Conservation (phyloP, 2,888 invertebrate species). For the Lithodes maja region DNA sequence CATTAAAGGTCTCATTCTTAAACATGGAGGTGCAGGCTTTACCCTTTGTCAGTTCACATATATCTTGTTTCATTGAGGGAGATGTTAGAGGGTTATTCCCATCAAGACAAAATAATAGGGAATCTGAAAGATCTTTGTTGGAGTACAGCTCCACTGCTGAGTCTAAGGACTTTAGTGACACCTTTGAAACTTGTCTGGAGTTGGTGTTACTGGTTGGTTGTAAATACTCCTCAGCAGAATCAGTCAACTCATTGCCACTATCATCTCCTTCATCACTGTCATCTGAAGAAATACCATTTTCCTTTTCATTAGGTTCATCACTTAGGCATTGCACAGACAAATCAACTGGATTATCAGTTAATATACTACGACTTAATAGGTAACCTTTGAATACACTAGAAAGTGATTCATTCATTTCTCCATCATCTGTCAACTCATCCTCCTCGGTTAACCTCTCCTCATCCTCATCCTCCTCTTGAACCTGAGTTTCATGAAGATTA, state of each 20-base stretch:
- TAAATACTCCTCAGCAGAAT: conserved; percentile 33
- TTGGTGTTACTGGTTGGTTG: conserved; percentile 28
- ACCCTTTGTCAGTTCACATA: background rate
- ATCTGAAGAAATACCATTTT: conserved; percentile 9
- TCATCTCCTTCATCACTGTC: conserved; percentile 31
- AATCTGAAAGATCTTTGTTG: conserved; percentile 44
- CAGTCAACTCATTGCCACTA: background rate
- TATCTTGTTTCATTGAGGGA: background rate
- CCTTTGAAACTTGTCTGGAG: conserved; percentile 16
- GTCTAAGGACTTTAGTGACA: conserved; percentile 33
- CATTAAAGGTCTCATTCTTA: background rate
- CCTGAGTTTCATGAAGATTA: conserved; percentile 2
- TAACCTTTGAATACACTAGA: conserved; percentile 68
- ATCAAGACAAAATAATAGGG: conserved; percentile 61
- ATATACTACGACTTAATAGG: conserved; percentile 65
- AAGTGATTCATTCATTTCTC: conserved; percentile 57
- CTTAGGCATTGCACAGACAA: conserved; percentile 31
- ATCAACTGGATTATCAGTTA: conserved; percentile 64
- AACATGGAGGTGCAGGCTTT: background rate
- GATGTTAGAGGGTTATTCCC: conserved; percentile 52
- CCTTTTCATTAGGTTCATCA: conserved; percentile 13
- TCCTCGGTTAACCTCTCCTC: conserved; percentile 10
- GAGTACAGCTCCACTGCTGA: conserved; percentile 21
- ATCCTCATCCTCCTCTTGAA: conserved; percentile 7
- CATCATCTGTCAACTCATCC: background rate